A percentile compares a stretch with the other conserved stretches of the same genome.
phyloP scores from a whole-genome alignment of 2,888 invertebrate species.

The Dynastes hyllus region DNA sequence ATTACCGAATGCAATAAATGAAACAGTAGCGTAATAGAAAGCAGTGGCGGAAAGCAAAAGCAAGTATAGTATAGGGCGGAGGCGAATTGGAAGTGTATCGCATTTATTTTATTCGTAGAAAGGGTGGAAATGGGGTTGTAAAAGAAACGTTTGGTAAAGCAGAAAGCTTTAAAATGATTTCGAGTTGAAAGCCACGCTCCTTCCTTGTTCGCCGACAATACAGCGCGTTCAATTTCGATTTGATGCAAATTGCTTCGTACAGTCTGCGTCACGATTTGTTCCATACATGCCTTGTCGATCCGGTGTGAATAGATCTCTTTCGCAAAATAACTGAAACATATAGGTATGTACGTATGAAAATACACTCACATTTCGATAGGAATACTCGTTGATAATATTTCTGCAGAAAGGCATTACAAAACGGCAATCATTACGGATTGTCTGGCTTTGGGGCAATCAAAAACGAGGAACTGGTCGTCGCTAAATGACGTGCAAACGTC shows the following conservation, averaged over 20 bases:
- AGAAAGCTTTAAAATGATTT: slow-evolving; percentile 66
- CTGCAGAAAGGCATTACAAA: slow-evolving; percentile 1
- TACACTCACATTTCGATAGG: no score
- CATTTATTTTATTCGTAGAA: slow-evolving; percentile 66
- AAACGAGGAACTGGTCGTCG: slow-evolving; percentile 44
- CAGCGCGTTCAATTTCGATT: slow-evolving; percentile 64
- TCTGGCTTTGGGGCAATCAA: slow-evolving; percentile 48
- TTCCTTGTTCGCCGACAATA: slow-evolving; percentile 67
- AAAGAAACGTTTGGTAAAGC: slow-evolving; percentile 64
- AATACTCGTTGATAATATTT: neutral
- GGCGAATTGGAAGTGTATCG: slow-evolving; percentile 32
- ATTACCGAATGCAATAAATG: neutral
- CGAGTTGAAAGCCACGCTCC: slow-evolving; percentile 67
- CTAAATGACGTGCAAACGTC: slow-evolving; percentile 52
- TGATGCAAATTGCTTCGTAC: slow-evolving; percentile 65
- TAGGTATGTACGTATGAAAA: neutral
- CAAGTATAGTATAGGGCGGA: neutral
- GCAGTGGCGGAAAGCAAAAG: neutral
- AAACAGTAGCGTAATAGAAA: neutral
- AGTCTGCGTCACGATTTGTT: slow-evolving; percentile 46
- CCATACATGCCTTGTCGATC: neutral
- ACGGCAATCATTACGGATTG: slow-evolving; percentile 51
- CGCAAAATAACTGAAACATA: neutral
- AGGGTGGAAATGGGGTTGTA: slow-evolving; percentile 61
- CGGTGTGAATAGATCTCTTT: neutral